Percentiles rank a stretch among this genome's conserved stretches.
Evolutionary conservation across 2,888 invertebrate genomes (phyloP).

Genomic region (Leistus spinibarbis): DNA sequence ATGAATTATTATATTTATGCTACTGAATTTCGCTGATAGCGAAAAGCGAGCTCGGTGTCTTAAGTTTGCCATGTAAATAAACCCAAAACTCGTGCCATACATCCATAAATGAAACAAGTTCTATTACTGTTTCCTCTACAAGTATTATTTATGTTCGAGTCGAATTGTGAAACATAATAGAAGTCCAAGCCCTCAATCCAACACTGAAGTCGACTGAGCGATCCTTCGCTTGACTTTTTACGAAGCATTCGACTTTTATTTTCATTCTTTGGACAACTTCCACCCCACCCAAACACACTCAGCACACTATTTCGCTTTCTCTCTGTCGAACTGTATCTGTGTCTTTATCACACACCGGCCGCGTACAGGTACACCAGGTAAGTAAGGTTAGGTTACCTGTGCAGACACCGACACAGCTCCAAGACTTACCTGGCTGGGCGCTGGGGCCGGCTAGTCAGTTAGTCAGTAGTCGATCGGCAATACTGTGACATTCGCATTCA

Average conservation of each 20-base stretch:
- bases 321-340: too few species aligned
- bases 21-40: too few species aligned
- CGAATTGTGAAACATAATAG: neutral
- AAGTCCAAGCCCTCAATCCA: neutral
- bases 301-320: too few species aligned
- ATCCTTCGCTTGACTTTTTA: neutral
- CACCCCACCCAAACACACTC: neutral
- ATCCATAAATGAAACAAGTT: too few species aligned
- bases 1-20: too few species aligned
- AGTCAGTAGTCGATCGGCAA: neutral
- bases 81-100: too few species aligned
- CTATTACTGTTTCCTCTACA: too few species aligned
- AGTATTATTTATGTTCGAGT: too few species aligned
- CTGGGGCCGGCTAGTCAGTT: neutral
- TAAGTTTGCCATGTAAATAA: too few species aligned
- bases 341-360: neutral
- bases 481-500: neutral
- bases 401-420: neutral
- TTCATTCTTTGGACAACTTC: neutral
- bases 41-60: too few species aligned
- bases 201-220: neutral
- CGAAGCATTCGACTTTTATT: neutral
- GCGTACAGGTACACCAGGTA: neutral
- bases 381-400: neutral
- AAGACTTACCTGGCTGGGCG: neutral